Evolutionary conservation across 1,140 invertebrate species (phyloP).

Genomic region (Maconellicoccus hirsutus): DNA sequence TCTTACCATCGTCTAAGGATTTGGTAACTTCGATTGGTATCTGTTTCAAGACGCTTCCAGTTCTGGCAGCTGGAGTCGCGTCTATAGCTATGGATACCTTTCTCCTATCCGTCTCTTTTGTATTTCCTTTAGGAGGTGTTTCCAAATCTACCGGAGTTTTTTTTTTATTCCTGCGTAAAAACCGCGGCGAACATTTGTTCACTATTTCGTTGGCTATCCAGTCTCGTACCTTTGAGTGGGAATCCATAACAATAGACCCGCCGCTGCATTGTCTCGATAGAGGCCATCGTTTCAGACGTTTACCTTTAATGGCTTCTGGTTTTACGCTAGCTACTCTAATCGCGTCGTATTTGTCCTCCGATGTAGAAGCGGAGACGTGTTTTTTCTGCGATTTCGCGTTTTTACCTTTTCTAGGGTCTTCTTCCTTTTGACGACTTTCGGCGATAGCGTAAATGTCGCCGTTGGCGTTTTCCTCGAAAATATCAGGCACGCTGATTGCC

Average conservation of each 20-base stretch:
- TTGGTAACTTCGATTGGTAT: constrained; percentile 58
- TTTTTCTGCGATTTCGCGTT: not conserved
- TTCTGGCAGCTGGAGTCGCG: constrained; percentile 56
- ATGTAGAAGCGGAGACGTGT: constrained; percentile 31
- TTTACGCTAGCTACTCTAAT: constrained; percentile 38
- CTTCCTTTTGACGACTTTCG: constrained; percentile 14
- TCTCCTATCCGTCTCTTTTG: constrained; percentile 27
- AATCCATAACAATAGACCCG: constrained; percentile 56
- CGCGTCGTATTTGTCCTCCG: constrained; percentile 35
- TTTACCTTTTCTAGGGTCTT: not conserved
- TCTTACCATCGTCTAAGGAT: constrained; percentile 33
- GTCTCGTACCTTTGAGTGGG: constrained; percentile 68
- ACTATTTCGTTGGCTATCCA: constrained; percentile 61
- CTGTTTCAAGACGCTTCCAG: constrained; percentile 56
- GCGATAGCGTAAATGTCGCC: constrained; percentile 28
- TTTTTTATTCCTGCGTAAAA: constrained; percentile 33
- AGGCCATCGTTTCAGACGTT: constrained; percentile 50
- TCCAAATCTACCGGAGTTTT: not conserved
- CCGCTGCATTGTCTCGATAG: constrained; percentile 56
- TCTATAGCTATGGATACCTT: constrained; percentile 63
- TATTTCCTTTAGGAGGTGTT: not conserved
- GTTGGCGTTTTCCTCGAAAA: constrained; percentile 31
- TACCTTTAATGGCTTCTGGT: constrained; percentile 42
- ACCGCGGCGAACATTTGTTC: constrained; percentile 52
- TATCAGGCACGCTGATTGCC: constrained; percentile 29